phyloP scores from a whole-genome alignment of 2,888 invertebrate species.

The Melangyna quadrimaculata region DNA sequence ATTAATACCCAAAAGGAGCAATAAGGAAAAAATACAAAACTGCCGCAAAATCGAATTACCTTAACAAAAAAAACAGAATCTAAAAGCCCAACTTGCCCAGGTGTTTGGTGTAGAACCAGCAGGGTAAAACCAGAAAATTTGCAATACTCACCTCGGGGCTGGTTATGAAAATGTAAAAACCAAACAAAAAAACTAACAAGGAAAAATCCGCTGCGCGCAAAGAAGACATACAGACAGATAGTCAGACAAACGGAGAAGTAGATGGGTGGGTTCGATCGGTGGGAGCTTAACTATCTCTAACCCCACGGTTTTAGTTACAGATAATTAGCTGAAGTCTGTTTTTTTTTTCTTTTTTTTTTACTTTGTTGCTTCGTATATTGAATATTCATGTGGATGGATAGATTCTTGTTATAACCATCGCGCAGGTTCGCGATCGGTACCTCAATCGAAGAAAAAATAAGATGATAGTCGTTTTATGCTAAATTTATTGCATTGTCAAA shows the following conservation, averaged over 20 bases:
- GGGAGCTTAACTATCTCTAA: conserved; percentile 63
- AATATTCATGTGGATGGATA: conserved; percentile 52
- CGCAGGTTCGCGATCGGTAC: background rate
- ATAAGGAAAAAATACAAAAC: conserved; percentile 45
- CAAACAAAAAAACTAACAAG: conserved; percentile 13
- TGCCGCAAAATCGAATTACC: conserved; percentile 55
- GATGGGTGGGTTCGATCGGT: conserved; percentile 68
- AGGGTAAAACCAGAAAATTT: conserved; percentile 64
- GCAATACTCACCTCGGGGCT: conserved; percentile 69
- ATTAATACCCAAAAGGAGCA: conserved; percentile 16
- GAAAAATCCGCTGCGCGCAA: conserved; percentile 35
- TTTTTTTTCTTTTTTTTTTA: conserved; percentile 8
- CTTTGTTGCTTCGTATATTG: conserved; percentile 2
- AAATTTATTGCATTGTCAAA: conserved; percentile 50
- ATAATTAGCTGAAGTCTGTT: conserved; percentile 49
- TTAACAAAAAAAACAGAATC: conserved; percentile 5
- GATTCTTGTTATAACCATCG: conserved; percentile 8
- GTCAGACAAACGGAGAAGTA: conserved; percentile 17
- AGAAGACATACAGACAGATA: conserved; percentile 42
- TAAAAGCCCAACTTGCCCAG: conserved; percentile 40
- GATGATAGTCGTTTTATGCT: conserved; percentile 33
- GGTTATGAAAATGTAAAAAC: conserved; percentile 41
- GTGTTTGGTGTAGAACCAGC: conserved; percentile 63
- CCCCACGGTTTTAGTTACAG: conserved; percentile 60
- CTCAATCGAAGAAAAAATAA: background rate